Conservation (phyloP, 2,797 vertebrate species). For the Phalloptychus januarius region DNA sequence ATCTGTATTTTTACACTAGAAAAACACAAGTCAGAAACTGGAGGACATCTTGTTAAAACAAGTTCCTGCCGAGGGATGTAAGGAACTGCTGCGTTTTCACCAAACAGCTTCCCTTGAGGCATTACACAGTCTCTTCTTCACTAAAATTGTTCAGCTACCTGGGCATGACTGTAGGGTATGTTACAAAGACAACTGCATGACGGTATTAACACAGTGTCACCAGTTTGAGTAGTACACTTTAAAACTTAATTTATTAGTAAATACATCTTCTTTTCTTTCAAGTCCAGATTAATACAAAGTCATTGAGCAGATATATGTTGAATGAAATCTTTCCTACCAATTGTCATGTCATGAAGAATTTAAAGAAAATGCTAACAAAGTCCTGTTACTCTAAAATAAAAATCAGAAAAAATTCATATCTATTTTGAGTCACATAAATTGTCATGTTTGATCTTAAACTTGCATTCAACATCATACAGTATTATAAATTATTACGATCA, state of each 20-base stretch:
- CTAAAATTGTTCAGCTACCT: neutral
- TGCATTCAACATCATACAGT: neutral
- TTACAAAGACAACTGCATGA: neutral
- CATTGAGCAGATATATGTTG: neutral
- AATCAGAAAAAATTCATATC: no score
- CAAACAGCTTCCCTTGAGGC: neutral
- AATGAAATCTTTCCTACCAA: neutral
- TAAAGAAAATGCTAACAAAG: neutral
- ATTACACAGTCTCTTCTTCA: neutral
- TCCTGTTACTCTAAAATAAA: neutral
- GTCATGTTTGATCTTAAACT: neutral
- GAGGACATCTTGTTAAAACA: constrained; percentile 1
- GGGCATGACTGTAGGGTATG: neutral
- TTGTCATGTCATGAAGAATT: neutral
- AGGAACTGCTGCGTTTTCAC: neutral
- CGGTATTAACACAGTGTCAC: neutral
- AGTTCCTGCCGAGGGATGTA: neutral
- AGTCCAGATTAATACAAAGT: neutral
- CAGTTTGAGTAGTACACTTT: neutral
- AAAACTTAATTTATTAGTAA: neutral
- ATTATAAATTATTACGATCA: neutral
- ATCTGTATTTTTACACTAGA: neutral
- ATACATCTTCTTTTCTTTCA: neutral
- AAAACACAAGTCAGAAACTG: neutral
- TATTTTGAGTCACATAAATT: neutral